Percentiles rank a stretch among this genome's conserved stretches.
Conservation (phyloP, 2,888 invertebrate species). For the Dasypogon diadema region DNA sequence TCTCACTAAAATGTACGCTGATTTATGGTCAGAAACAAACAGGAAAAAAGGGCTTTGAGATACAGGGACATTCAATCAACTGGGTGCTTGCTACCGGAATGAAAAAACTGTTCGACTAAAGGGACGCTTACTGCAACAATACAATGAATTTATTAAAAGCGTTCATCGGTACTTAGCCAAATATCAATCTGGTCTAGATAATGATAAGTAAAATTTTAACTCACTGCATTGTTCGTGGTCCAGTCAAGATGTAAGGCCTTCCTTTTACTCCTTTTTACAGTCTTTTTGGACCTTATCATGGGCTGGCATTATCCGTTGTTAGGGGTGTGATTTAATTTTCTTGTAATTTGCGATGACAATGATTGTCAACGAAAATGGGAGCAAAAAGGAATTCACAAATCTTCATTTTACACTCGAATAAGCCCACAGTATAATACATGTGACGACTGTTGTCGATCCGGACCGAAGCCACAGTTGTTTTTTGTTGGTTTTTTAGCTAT, state of each 20-base stretch:
- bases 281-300: neutral
- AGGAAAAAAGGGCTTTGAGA: neutral
- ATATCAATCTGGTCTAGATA: neutral
- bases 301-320: neutral
- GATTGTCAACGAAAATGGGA: neutral
- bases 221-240: too few species aligned
- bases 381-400: conserved; percentile 41
- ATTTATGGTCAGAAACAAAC: conserved; percentile 22
- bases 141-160: neutral
- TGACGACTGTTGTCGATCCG: conserved; percentile 12
- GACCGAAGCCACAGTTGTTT: conserved; percentile 25
- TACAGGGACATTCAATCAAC: neutral
- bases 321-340: conserved; percentile 50
- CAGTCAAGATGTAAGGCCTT: neutral
- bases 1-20: conserved; percentile 25
- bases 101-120: too few species aligned
- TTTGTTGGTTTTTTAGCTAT: conserved; percentile 17
- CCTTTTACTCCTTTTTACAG: neutral
- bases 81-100: too few species aligned
- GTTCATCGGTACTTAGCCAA: too few species aligned
- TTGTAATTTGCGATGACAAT: conserved; percentile 48
- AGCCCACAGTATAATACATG: conserved; percentile 8
- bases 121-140: neutral
- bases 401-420: conserved; percentile 45
- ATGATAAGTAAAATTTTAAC: neutral